phyloP scores from a whole-genome alignment of 2,888 invertebrate species.

The Cheilosia variabilis region DNA sequence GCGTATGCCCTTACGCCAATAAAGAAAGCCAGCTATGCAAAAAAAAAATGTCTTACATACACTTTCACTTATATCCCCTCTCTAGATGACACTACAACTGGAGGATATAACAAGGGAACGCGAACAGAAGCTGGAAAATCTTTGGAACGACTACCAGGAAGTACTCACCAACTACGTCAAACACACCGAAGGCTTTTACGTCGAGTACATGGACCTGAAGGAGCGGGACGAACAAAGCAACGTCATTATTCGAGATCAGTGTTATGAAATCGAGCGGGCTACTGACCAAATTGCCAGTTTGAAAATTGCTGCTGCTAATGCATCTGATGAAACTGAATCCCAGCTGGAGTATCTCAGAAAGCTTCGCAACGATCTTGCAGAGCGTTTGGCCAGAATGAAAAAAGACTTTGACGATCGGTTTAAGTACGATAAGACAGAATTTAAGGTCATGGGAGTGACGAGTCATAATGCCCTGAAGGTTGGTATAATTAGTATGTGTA shows the following conservation, averaged over 20 bases:
- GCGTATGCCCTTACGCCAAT: no score
- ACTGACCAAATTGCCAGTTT: constrained; percentile 81
- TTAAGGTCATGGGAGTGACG: constrained; percentile 86
- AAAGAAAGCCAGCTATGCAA: no score
- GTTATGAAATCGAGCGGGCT: constrained; percentile 81
- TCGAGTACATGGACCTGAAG: constrained; percentile 83
- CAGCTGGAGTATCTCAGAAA: constrained; percentile 84
- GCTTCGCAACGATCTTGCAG: constrained; percentile 84
- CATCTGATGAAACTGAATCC: constrained; percentile 83
- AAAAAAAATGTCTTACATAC: no score
- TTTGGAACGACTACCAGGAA: constrained; percentile 83
- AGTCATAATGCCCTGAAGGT: constrained; percentile 85
- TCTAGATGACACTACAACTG: constrained; percentile 82
- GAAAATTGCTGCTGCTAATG: constrained; percentile 84
- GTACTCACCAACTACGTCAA: constrained; percentile 82
- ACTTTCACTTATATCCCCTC: not conserved
- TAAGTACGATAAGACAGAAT: constrained; percentile 84
- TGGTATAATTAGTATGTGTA: not conserved
- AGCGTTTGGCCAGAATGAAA: constrained; percentile 85
- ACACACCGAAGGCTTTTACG: constrained; percentile 83
- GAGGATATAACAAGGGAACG: constrained; percentile 84
- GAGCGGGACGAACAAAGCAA: constrained; percentile 83
- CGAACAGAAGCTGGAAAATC: constrained; percentile 84
- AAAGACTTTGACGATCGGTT: constrained; percentile 85
- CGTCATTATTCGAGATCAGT: constrained; percentile 81